Base-by-base conservation (phyloP, 2,113 vertebrate genomes). In the Naja naja region DNA sequence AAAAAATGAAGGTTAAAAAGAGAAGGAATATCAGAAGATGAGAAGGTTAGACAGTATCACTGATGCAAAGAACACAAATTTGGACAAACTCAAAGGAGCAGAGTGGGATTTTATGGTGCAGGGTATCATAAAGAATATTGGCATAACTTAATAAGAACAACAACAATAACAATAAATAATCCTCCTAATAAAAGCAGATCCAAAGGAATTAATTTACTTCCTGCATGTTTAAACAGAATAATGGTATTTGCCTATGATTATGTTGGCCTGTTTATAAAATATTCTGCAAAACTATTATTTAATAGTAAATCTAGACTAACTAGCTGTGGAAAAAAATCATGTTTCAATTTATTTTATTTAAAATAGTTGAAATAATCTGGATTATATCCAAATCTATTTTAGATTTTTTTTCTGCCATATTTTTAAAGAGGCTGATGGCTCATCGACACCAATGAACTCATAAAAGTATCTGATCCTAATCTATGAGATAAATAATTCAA, bases 261-360 rank as follows among this genome's bases (percentile, higher is more conserved):
- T 55, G 90, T 85, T 30, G 94, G 43, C 1, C 23, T 30, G 39
- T 91, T 95, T 92, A 85, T 89, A 92, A 94, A 87, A 91, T 55
- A 23, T 10, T 53, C n/a, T 91, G 4, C 47, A 30, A 91, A 91
- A 88, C 2, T 7, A 94, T 47, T 94, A 18, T n/a, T 64, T 91
- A 18, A 43, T 92, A 90, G 88, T 85, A 94, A 95, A 94, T 4
- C 1, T 2, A 34, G 92, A 52, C 89, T 14, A 93, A 93, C 93
- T 49, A 30, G 7, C 49, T 94, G 20, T 89, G 23, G 69, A 91
- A 94, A 91, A 93, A 3, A 58, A 58, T 2, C 11, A 7, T 47
- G 94, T 12, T 4, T 94, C 94, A 95, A 95, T 95, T 97, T 93
- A 89, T 94, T 96, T 95, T 87, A 25, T 93, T 95, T 94, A 91